Base-by-base conservation (phyloP, 53 echinoderm and acorn worm genomes). In the Patiria pectinifera region DNA sequence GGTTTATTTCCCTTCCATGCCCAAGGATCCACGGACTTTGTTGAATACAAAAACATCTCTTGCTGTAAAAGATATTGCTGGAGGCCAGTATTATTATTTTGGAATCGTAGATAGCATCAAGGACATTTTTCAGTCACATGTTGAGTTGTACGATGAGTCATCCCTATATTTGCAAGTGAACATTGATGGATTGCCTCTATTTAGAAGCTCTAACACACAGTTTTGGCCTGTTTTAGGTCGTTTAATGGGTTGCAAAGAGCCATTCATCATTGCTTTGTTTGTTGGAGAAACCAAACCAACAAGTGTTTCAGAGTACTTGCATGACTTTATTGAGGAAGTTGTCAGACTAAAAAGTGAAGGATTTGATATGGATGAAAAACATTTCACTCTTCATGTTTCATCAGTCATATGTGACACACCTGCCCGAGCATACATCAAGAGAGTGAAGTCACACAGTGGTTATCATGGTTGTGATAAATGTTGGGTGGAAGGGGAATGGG, bases 81-180 rank as follows among this genome's bases (percentile, higher is more conserved):
- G 94, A 62, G 94, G 94, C 44, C 92, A 92, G 63, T 94, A 86
- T 87, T 74, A 94, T 75, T 87, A 94, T 86, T 94, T 94, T 94
- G 94, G 94, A 71, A 44, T 87, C 53, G 48, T 48, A 72, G 76
- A 87, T 44, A 76, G 53, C 11, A 87, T 75, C 53, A 59, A 2
- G 8, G 44, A 76, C 87, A 75, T 75, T 48, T 75, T 87, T 58
- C 76, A 76, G 75, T 87, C 87, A 53, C 75, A 74, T 87, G 25
- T 74, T 87, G 87, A 85, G 85, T 69, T 85, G 26, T 16, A 15
- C 46, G 44, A 85, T 85, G 70, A 63, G 45, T 15, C 69, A 23
- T 66, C 61, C 5, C 66, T 85, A 85, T 25, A 72, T 76, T 53
- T 87, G 74, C 87, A 87, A 87, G 76, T 87, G 53, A 87, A 87